Percentiles rank a stretch among this genome's conserved stretches.
Evolutionary conservation across 2,888 invertebrate genomes (phyloP).

Genomic region (Enchytraeus crypticus): DNA sequence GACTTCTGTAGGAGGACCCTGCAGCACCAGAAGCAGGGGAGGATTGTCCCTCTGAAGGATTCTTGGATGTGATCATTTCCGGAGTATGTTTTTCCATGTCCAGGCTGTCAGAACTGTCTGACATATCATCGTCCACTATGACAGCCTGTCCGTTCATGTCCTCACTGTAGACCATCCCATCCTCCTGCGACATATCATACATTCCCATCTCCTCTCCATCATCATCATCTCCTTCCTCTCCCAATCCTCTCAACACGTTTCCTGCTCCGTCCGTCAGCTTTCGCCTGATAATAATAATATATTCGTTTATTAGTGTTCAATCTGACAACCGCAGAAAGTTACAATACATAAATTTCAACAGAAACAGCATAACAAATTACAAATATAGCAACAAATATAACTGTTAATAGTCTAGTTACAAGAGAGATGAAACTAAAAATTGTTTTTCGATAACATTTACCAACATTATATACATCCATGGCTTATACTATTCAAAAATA

Average conservation of each 20-base stretch:
- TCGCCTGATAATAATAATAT: too few relatives aligned
- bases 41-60: not conserved
- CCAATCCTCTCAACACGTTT: not conserved
- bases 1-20: not conserved
- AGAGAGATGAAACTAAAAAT: too few relatives aligned
- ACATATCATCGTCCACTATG: slow-evolving; percentile 2
- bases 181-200: not conserved
- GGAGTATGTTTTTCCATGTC: not conserved
- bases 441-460: too few relatives aligned
- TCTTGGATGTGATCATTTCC: not conserved
- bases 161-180: not conserved
- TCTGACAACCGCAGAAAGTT: too few relatives aligned
- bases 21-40: not conserved
- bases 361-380: too few relatives aligned
- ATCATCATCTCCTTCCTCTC: not conserved
- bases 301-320: too few relatives aligned
- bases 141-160: not conserved
- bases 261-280: not conserved
- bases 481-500: too few relatives aligned
- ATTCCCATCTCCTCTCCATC: not conserved
- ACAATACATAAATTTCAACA: too few relatives aligned
- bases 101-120: slow-evolving; percentile 4
- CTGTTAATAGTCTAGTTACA: too few relatives aligned
- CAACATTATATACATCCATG: too few relatives aligned
- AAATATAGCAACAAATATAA: too few relatives aligned